Percentiles rank a stretch among this genome's conserved stretches.
These are phyloP conservation scores for Mycalesis mineus DNA, from an alignment of 2,888 invertebrate species.

Conservation along the genomic window DNA sequence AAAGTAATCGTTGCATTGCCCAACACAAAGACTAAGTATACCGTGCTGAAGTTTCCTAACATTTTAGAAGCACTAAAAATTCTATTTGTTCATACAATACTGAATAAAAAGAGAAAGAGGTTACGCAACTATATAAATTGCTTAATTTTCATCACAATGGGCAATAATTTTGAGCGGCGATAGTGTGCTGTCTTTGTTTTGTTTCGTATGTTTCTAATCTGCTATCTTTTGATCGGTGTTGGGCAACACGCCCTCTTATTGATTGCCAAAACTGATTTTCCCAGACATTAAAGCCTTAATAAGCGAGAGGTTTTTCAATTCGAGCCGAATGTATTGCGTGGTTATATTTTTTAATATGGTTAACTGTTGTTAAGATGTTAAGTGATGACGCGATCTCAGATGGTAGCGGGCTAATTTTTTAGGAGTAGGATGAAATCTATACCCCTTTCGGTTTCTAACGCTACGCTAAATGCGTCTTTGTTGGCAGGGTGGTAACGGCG, in stretches of 20 bases:
- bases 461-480: no score
- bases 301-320: no score
- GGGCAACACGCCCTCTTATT: not conserved
- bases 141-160: not conserved
- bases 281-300: no score
- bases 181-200: not conserved
- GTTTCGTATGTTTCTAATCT: not conserved
- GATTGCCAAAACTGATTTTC: not conserved
- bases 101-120: not conserved
- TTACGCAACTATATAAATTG: not conserved
- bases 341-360: no score
- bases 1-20: not conserved
- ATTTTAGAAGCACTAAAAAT: not conserved
- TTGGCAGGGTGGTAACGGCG: no score
- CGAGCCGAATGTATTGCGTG: no score
- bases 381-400: no score
- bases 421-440: no score
- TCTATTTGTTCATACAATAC: not conserved
- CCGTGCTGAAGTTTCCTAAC: not conserved
- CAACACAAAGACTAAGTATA: no score
- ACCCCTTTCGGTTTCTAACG: no score
- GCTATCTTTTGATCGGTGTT: not conserved
- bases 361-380: no score
- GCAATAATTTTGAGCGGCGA: not conserved
- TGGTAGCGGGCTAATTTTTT: no score